phyloP scores from a whole-genome alignment of 2,797 vertebrate genomes.

The Taenioides sp. region DNA sequence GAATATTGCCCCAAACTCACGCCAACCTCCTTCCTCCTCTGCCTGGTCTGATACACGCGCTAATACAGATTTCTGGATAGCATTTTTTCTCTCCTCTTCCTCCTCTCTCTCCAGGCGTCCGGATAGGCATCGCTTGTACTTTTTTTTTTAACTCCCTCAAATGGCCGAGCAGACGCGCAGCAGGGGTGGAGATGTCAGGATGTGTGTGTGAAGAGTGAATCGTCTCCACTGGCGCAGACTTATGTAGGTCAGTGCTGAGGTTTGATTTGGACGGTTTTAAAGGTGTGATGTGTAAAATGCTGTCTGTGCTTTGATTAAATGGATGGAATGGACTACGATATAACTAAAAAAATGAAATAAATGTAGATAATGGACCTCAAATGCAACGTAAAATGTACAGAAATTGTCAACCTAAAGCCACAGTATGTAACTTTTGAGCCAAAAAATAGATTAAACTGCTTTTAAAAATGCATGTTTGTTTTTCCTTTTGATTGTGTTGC shows the following conservation, averaged over 20 bases:
- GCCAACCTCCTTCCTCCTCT: not conserved
- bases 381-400: too few relatives aligned
- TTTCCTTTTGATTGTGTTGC: too few relatives aligned
- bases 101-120: slow-evolving; percentile 46
- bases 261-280: not conserved
- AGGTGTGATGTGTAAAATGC: not conserved
- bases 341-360: too few relatives aligned
- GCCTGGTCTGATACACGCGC: not conserved
- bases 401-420: too few relatives aligned
- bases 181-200: not conserved
- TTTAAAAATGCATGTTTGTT: too few relatives aligned
- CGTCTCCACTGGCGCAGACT: not conserved
- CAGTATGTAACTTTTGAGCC: too few relatives aligned
- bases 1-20: not conserved
- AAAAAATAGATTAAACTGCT: too few relatives aligned
- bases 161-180: not conserved
- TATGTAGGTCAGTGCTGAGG: not conserved
- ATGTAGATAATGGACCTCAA: too few relatives aligned
- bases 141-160: slow-evolving; percentile 11
- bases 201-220: slow-evolving; percentile 7
- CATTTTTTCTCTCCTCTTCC: slow-evolving; percentile 37
- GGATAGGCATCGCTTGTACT: slow-evolving; percentile 38
- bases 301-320: not conserved
- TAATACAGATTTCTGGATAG: slow-evolving; percentile 46
- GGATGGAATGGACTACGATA: too few relatives aligned